These are phyloP conservation scores for Norana najaformis DNA, from an alignment of 2,888 invertebrate species.

Conservation along the genomic window DNA sequence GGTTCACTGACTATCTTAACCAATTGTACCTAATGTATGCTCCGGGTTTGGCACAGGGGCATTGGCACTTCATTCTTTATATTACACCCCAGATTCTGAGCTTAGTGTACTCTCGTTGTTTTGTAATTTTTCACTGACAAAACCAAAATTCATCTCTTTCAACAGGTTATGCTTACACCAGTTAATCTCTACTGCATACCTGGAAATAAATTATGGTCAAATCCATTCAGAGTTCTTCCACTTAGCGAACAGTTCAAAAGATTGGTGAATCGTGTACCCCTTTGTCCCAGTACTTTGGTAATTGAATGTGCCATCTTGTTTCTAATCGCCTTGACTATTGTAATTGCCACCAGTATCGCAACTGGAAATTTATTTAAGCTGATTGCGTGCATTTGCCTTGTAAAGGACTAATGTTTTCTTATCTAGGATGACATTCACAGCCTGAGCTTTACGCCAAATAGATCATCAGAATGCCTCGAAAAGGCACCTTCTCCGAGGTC, in stretches of 20 bases:
- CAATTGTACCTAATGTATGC: too few species aligned
- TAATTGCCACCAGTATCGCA: not conserved
- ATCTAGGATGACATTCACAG: conserved; percentile 9
- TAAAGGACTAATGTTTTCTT: not conserved
- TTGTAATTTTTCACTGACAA: too few species aligned
- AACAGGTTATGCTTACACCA: too few species aligned
- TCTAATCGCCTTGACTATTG: not conserved
- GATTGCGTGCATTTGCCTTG: not conserved
- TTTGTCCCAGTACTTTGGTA: not conserved
- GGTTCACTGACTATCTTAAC: too few species aligned
- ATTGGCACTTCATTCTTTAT: too few species aligned
- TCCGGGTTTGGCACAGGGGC: too few species aligned
- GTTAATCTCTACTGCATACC: too few species aligned
- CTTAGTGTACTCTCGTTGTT: too few species aligned
- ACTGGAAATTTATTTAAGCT: not conserved
- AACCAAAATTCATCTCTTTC: too few species aligned
- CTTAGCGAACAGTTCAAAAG: not conserved
- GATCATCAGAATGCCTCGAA: not conserved
- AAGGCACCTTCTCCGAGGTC: not conserved
- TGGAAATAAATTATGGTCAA: too few species aligned
- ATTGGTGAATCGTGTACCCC: not conserved
- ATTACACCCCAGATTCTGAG: too few species aligned
- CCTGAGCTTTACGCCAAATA: not conserved
- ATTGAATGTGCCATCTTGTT: not conserved
- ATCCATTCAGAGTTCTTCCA: not conserved